Base-by-base conservation (phyloP, 2,888 invertebrate genomes). In the Tholera decimalis region DNA sequence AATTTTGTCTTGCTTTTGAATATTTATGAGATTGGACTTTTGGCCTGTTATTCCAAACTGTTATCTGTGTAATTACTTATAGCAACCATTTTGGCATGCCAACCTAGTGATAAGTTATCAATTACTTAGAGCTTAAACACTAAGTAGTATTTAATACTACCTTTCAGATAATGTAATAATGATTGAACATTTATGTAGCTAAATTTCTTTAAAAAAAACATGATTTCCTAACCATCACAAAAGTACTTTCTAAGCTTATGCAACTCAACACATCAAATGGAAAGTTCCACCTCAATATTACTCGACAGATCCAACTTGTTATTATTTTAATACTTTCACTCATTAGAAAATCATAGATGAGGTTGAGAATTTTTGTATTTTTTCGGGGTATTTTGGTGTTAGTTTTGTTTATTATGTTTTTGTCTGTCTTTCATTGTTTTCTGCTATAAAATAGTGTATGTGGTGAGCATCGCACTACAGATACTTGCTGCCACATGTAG, bases 241-340 rank as follows among this genome's bases (percentile, higher is more conserved):
- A 26, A 26, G 37, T 15, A 50, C 71, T 76, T 76, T 73, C 63
- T 50, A 62, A 53, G 50, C 24, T 68, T 57, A 39, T 24, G 20
- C 11, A 73, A 54, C 28, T 15, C 20, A 43, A 15, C 1, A 33
- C 39, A 50, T 15, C 13, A 2, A 41, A 26, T 39, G 59, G 75
- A 71, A 74, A 67, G 60, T 60, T 41, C 2, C n/a, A 9, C 39
- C 9, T 28, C 22, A 26, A 47, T 54, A 35, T 57, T 56, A 44
- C 24, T 11, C 18, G 2, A 20, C 7, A 18, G 11, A 9, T 20
- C 15, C 13, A 15, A 13, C 30, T 6, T 3, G 37, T 43, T 18
- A 44, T 28, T 53, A 26, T 43, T 66, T 55, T 13, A 7, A 1
- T 3, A 35, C 47, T 54, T 76, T 62, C 62, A 39, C 55, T 54